phyloP scores from a whole-genome alignment of 2,113 vertebrate species.

The Empidonax alnorum region DNA sequence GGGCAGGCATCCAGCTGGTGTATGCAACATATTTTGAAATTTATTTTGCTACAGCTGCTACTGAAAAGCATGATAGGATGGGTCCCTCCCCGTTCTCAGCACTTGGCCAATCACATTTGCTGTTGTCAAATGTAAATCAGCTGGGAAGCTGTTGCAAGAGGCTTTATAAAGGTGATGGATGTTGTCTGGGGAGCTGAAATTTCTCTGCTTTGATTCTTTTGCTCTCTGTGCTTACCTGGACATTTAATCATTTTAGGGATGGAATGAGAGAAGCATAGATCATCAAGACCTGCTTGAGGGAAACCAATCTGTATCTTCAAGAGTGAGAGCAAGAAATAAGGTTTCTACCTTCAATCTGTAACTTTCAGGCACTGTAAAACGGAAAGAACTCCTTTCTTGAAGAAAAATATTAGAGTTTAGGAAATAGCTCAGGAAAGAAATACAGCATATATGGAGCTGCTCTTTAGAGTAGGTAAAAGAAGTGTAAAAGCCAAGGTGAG shows the following conservation, averaged over 20 bases:
- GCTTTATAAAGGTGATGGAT: neutral
- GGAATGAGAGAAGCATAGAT: neutral
- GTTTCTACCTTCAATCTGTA: neutral
- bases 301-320: neutral
- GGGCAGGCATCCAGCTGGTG: neutral
- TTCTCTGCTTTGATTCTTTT: neutral
- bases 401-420: neutral
- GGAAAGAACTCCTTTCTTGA: neutral
- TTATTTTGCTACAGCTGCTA: neutral
- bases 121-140: neutral
- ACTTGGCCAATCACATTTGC: neutral
- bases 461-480: neutral
- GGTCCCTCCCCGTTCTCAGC: neutral
- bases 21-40: fast-evolving
- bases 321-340: neutral
- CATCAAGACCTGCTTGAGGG: neutral
- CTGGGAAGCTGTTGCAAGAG: neutral
- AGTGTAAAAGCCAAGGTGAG: neutral
- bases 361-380: neutral
- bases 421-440: neutral
- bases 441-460: neutral
- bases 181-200: neutral
- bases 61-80: neutral
- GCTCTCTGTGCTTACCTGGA: neutral
- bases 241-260: neutral